Conservation (phyloP, 2,888 invertebrate species). For the Bugula neritina region DNA sequence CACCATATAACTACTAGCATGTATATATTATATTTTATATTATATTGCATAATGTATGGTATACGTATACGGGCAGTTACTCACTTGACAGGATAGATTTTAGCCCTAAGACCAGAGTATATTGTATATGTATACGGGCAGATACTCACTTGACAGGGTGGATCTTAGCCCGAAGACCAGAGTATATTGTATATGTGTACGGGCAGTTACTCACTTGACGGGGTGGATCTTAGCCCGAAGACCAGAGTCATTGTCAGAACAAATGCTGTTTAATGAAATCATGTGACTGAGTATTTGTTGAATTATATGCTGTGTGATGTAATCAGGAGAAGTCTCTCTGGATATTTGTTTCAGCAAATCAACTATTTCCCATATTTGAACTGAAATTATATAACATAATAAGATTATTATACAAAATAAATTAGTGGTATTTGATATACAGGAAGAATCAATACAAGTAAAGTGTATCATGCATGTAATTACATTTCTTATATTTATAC, state of each 20-base stretch:
- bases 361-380: constrained; percentile 39
- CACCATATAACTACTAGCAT: too few species aligned
- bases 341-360: constrained; percentile 32
- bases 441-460: too few species aligned
- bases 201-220: constrained; percentile 42
- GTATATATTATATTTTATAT: too few species aligned
- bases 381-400: constrained; percentile 33
- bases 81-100: constrained; percentile 43
- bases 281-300: constrained; percentile 38
- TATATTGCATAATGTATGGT: too few species aligned
- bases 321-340: not conserved
- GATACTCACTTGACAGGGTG: constrained; percentile 43
- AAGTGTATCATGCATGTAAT: too few species aligned
- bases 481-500: too few species aligned
- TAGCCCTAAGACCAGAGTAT: constrained; percentile 38
- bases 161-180: constrained; percentile 38
- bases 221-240: constrained; percentile 41
- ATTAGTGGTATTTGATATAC: too few species aligned
- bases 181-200: too few species aligned
- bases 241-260: constrained; percentile 40
- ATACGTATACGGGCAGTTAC: too few species aligned
- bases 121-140: too few species aligned
- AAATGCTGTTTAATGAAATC: constrained; percentile 39
- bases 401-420: too few species aligned
- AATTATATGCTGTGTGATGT: constrained; percentile 28